Percentiles rank a stretch among this genome's conserved stretches.
Evolutionary conservation across 92 coral and sea anemone species (phyloP).

Genomic region (Palythoa grandiflora): DNA sequence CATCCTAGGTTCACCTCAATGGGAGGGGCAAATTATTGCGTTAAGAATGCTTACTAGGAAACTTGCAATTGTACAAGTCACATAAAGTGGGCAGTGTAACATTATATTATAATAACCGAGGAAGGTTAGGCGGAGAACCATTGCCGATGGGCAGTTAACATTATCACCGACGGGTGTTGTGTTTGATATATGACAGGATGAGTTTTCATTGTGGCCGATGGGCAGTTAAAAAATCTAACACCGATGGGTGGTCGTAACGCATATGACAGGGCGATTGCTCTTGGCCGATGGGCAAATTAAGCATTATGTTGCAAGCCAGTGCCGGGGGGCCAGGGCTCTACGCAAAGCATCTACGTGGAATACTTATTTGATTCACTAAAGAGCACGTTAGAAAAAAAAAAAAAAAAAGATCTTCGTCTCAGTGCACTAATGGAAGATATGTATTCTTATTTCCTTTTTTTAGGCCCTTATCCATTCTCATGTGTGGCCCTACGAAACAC

Average conservation of each 20-base stretch:
- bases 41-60: too few species aligned
- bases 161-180: too few species aligned
- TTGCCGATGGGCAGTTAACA: too few species aligned
- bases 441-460: not conserved
- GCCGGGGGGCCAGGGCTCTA: constrained; percentile 17
- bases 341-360: constrained; percentile 12
- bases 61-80: not conserved
- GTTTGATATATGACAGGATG: too few species aligned
- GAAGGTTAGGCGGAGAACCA: not conserved
- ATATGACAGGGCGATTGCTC: constrained; percentile 1
- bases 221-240: not conserved
- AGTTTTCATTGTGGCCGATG: too few species aligned
- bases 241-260: not conserved
- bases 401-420: not conserved
- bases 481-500: constrained; percentile 9
- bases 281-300: not conserved
- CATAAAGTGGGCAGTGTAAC: not conserved
- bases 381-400: not conserved
- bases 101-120: not conserved
- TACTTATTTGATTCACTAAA: constrained; percentile 6
- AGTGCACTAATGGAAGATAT: not conserved
- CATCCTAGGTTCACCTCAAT: not conserved
- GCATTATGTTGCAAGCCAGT: constrained; percentile 1
- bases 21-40: too few species aligned
- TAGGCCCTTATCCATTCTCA: not conserved